These are phyloP conservation scores for Electrophaes corylata DNA, from an alignment of 2,888 invertebrate genomes.

Conservation along the genomic window DNA sequence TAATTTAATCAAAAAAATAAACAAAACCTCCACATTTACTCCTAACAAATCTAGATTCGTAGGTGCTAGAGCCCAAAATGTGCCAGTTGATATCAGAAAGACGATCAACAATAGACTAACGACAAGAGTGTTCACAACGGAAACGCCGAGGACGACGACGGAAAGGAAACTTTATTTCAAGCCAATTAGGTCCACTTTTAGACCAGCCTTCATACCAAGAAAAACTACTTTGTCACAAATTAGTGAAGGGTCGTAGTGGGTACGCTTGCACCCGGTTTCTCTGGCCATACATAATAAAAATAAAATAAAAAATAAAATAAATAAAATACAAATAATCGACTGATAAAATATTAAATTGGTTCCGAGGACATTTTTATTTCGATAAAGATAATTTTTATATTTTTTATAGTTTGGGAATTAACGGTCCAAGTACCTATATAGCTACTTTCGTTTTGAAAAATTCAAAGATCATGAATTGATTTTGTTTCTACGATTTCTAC, in stretches of 20 bases:
- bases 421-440: no score
- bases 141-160: constrained; percentile 67
- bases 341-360: constrained; percentile 52
- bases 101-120: constrained; percentile 53
- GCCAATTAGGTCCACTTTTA: constrained; percentile 67
- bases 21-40: constrained; percentile 66
- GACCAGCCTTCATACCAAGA: constrained; percentile 73
- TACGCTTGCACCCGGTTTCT: constrained; percentile 53
- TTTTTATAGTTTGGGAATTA: neutral
- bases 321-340: constrained; percentile 54
- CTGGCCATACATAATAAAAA: no score
- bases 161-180: constrained; percentile 70
- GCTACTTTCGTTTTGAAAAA: neutral
- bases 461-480: neutral
- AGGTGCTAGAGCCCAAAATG: constrained; percentile 68
- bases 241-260: constrained; percentile 40
- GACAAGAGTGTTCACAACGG: constrained; percentile 65
- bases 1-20: constrained; percentile 60
- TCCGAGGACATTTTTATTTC: constrained; percentile 15
- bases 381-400: neutral
- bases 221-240: constrained; percentile 61
- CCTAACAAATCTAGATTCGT: constrained; percentile 68
- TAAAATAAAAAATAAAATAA: no score
- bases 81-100: constrained; percentile 72
- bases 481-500: neutral